Evolutionary conservation across 2,113 vertebrate species (phyloP), one percentile per base, ranked within the genome.

Genomic region (Perca fluviatilis): DNA sequence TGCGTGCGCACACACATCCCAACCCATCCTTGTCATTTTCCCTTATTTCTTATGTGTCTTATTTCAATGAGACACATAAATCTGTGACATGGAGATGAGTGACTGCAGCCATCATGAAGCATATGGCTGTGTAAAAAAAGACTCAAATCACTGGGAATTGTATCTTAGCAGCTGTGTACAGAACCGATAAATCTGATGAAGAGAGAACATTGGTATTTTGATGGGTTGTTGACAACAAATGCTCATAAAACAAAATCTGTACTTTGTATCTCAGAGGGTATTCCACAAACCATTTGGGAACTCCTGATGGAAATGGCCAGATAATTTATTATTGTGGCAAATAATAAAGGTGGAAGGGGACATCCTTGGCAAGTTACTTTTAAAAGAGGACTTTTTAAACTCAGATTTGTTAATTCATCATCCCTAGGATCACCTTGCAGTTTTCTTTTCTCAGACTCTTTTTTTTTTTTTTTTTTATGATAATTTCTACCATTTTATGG

Each of bases 81-180:
- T 57, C 57, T 46, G 56, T 12, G 46, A 67, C 53, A 76, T 46
- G 30, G 18, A 72, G 14, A 57, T 73, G 75, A 83, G 6, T 21
- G 51, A 62, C 46, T 67, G n/a, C 63, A 63, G 60, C 33, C 25
- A 40, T 68, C 21, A n/a, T 5, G 0, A n/a, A 83, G 53, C 77
- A 58, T 65, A 78, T 65, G 78, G 71, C 43, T 27, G 15, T n/a
- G 30, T 18, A 63, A 67, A 53, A 53, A 70, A 51, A 53, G 62
- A 80, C 50, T 66, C 30, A 71, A 68, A 27, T 47, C 40, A 23
- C 68, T 12, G 6, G 18, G 23, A 79, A 58, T 40, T 60, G 23
- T 53, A 5, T 69, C 2, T 33, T 19, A 10, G 15, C 12, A 62
- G n/a, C 36, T 66, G 56, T 62, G 50, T 49, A 7, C 0, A 51